Evolutionary conservation across 2,888 invertebrate genomes (phyloP).

Genomic region (Atrina japonica): DNA sequence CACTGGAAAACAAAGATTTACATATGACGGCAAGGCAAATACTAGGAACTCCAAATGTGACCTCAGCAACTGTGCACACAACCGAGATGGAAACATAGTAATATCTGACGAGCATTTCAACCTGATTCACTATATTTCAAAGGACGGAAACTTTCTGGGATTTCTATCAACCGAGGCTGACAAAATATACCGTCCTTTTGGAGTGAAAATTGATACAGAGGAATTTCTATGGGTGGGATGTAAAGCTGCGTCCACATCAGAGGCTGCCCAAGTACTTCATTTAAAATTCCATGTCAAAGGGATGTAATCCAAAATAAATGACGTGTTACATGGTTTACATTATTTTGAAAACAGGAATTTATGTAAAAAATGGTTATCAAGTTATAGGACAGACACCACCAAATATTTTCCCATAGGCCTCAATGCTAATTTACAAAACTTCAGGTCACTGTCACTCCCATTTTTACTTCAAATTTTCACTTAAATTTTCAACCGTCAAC

Average conservation of each 20-base stretch:
- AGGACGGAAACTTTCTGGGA: conserved; percentile 12
- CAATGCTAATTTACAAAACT: too few relatives aligned
- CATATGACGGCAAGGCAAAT: conserved; percentile 8
- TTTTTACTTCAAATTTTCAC: too few relatives aligned
- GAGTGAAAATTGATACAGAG: not conserved
- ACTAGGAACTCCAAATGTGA: conserved; percentile 9
- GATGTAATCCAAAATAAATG: too few relatives aligned
- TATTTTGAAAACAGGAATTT: too few relatives aligned
- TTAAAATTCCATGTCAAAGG: not conserved
- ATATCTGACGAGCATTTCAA: conserved; percentile 17
- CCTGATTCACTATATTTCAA: conserved; percentile 16
- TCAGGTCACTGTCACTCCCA: too few relatives aligned
- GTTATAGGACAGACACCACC: too few relatives aligned
- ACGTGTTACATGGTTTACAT: too few relatives aligned
- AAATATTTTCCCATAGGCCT: too few relatives aligned
- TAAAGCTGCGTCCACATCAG: conserved; percentile 5
- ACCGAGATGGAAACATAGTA: conserved; percentile 21
- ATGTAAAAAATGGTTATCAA: too few relatives aligned
- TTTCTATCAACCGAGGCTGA: not conserved
- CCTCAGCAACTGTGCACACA: conserved; percentile 7
- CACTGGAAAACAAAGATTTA: not conserved
- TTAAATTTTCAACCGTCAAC: too few relatives aligned
- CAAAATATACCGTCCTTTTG: conserved; percentile 19
- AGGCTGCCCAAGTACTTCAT: conserved; percentile 20
- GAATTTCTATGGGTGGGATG: conserved; percentile 21